Conservation (phyloP, 2,888 invertebrate species). For the Trilocha varians region DNA sequence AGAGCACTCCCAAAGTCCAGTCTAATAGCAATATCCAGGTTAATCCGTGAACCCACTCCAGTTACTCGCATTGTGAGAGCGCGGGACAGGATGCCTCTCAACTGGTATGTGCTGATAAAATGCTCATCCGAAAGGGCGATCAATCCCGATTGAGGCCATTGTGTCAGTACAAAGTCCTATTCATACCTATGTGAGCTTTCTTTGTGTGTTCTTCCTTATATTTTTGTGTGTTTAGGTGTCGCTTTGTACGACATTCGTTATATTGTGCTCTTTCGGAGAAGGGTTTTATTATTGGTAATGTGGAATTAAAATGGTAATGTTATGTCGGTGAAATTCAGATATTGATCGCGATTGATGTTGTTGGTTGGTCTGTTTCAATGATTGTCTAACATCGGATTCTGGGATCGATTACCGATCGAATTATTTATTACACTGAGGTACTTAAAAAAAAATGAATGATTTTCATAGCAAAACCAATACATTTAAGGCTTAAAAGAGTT, state of each 20-base stretch:
- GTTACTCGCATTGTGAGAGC: constrained; percentile 23
- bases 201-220: constrained; percentile 7
- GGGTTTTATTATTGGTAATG: too few species aligned
- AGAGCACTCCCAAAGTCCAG: not conserved
- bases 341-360: too few species aligned
- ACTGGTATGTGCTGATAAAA: constrained; percentile 39
- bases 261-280: too few species aligned
- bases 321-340: too few species aligned
- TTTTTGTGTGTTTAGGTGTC: constrained; percentile 2
- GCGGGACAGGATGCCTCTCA: constrained; percentile 29
- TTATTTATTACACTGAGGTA: too few species aligned
- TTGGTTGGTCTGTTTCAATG: too few species aligned
- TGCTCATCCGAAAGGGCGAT: constrained; percentile 32
- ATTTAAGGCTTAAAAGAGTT: too few species aligned
- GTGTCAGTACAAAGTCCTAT: constrained; percentile 33
- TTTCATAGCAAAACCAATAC: too few species aligned
- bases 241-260: constrained; percentile 4
- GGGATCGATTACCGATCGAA: too few species aligned
- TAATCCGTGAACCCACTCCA: constrained; percentile 30
- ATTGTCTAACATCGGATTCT: too few species aligned
- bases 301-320: too few species aligned
- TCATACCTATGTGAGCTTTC: constrained; percentile 18
- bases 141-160: constrained; percentile 29
- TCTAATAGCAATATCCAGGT: constrained; percentile 26
- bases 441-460: too few species aligned